phyloP scores from a whole-genome alignment of 2,797 vertebrate genomes.

The Acipenser transmontanus region DNA sequence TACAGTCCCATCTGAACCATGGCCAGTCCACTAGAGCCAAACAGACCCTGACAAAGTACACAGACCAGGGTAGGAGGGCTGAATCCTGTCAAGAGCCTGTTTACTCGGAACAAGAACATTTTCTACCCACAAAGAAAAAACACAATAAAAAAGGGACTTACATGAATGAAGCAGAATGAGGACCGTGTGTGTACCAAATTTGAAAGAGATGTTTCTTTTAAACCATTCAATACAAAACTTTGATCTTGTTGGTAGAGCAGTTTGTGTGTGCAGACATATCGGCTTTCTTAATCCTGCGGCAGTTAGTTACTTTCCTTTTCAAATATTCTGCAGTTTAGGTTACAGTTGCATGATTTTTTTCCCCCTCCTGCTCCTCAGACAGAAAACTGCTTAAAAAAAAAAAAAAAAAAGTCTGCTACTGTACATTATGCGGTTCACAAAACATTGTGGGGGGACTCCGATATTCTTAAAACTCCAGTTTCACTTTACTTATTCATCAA shows the following conservation, averaged over 20 bases:
- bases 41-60: conserved; percentile 48
- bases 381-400: conserved; percentile 39
- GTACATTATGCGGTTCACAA: conserved; percentile 36
- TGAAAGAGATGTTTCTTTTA: conserved; percentile 72
- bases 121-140: conserved; percentile 63
- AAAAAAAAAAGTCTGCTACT: conserved; percentile 24
- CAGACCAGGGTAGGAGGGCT: conserved; percentile 44
- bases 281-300: conserved; percentile 60
- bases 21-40: conserved; percentile 90
- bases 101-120: conserved; percentile 72
- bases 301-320: conserved; percentile 47
- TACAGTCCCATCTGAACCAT: conserved; percentile 88
- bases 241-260: conserved; percentile 72
- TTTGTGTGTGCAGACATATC: conserved; percentile 83
- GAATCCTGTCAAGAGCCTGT: conserved; percentile 64
- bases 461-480: conserved; percentile 13
- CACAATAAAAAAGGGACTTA: conserved; percentile 62
- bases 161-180: no score
- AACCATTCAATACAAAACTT: conserved; percentile 60
- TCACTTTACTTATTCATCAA: conserved; percentile 36
- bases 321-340: conserved; percentile 56
- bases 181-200: conserved; percentile 78
- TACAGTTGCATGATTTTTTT: conserved; percentile 64
- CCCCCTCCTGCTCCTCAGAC: conserved; percentile 30
- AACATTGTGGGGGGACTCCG: conserved; percentile 24